phyloP scores from a whole-genome alignment of 1,140 invertebrate genomes.

The Saccostrea echinata region DNA sequence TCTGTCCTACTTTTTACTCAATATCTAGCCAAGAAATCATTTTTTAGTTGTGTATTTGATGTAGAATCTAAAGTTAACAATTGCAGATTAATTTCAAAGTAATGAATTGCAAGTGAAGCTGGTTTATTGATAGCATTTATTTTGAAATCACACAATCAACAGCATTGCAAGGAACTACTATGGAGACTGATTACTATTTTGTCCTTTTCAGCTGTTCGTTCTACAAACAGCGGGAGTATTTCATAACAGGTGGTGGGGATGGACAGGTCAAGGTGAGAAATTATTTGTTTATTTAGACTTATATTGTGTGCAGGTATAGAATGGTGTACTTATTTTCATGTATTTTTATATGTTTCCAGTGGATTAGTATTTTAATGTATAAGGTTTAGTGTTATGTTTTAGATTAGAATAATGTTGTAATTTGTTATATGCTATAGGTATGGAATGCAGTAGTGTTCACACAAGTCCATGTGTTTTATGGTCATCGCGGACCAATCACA shows the following conservation, averaged over 20 bases:
- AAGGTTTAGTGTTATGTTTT: background rate
- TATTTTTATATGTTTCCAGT: too few relatives aligned
- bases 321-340: too few relatives aligned
- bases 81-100: too few relatives aligned
- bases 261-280: constrained; percentile 61
- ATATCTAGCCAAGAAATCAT: background rate
- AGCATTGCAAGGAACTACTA: background rate
- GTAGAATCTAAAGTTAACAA: too few relatives aligned
- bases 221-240: constrained; percentile 66
- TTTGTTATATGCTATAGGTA: constrained; percentile 56
- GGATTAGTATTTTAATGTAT: too few relatives aligned
- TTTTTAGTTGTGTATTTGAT: too few relatives aligned
- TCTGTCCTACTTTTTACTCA: background rate
- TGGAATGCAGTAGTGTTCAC: constrained; percentile 70
- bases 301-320: too few relatives aligned
- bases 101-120: too few relatives aligned
- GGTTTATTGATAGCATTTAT: too few relatives aligned
- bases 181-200: background rate
- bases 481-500: constrained; percentile 64
- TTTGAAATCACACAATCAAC: too few relatives aligned
- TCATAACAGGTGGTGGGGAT: constrained; percentile 63
- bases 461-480: constrained; percentile 66
- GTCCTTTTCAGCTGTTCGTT: constrained; percentile 59
- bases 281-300: too few relatives aligned
- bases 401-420: background rate